Base-by-base conservation (phyloP, 2,888 invertebrate genomes). In the Plebejus anna region DNA sequence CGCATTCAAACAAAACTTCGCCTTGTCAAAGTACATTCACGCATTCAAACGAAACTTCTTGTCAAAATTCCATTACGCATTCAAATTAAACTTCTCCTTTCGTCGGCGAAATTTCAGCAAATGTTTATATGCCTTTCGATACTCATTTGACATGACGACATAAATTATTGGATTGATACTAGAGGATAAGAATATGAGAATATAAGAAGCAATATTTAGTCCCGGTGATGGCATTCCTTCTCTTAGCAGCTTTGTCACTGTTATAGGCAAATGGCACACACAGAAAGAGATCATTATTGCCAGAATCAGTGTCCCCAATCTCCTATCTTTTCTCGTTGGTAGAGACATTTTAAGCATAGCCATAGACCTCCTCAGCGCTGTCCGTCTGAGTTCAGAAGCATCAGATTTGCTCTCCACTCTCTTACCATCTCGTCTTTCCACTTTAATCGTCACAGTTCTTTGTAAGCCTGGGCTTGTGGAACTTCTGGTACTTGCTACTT, bases 81-180 rank as follows among this genome's bases (percentile, higher is more conserved):
- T 76, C 36, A 22, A 6, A 38, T 57, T 36, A 38, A 72, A 57
- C 16, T 16, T 76, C 79, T 86, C 83, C 80, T 87, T 86, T 66
- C 84, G 82, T 75, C 87, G 83, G 84, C 96, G 96, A 61, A 61
- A 11, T 82, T 95, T 95, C 75, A 97, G 94, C 61, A 97, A 95
- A 59, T 96, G 96, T 84, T 96, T 96, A 87, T 98, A 98, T 2
- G 98, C 98, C 88, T 97, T 96, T 81, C 98, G 94, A 86, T 98
- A 98, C 83, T 98, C 98, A 85, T 96, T 97, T 83, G 98, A 98
- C 98, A 98, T 98, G 76, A 98, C 97, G 76, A 98, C 98, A 86
- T 98, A 98, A 83, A 98, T 98, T 42, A 98, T 96, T 0, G 98
- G 98, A 88, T 98, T 98, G 78, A 98, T 96, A 88, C 98, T 98